These are phyloP conservation scores for Calliopum simillimum DNA, from an alignment of 2,888 invertebrate genomes.

Conservation along the genomic window DNA sequence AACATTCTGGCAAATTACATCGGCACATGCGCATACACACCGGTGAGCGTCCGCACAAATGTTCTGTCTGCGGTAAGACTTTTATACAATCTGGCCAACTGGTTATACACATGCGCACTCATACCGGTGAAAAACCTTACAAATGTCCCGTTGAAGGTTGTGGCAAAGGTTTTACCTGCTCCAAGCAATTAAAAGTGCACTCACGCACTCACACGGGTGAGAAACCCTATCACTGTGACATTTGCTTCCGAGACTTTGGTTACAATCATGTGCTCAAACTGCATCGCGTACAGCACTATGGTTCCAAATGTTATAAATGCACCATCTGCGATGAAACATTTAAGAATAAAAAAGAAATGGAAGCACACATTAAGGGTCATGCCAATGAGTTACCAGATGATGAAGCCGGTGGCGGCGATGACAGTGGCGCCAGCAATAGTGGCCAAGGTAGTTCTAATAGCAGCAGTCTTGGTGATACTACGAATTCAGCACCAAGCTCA, in stretches of 20 bases:
- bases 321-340: constrained; percentile 92
- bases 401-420: constrained; percentile 57
- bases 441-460: constrained; percentile 46
- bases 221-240: constrained; percentile 91
- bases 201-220: constrained; percentile 92
- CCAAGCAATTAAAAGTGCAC: constrained; percentile 91
- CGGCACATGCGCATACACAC: constrained; percentile 93
- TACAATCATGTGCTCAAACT: constrained; percentile 92
- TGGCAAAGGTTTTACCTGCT: constrained; percentile 91
- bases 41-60: constrained; percentile 88
- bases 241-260: constrained; percentile 90
- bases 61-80: constrained; percentile 87
- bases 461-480: constrained; percentile 50
- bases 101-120: constrained; percentile 91
- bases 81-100: constrained; percentile 92
- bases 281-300: constrained; percentile 90
- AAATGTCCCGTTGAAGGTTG: constrained; percentile 85
- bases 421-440: constrained; percentile 39
- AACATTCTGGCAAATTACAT: constrained; percentile 90
- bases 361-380: constrained; percentile 86
- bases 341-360: constrained; percentile 91
- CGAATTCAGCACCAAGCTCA: constrained; percentile 54
- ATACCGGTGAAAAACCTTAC: constrained; percentile 89
- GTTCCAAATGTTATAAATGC: constrained; percentile 92
- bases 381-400: constrained; percentile 74